Percentiles rank a stretch among this genome's conserved stretches.
phyloP scores from a whole-genome alignment of 2,797 vertebrate genomes.

The Channallabes apus region DNA sequence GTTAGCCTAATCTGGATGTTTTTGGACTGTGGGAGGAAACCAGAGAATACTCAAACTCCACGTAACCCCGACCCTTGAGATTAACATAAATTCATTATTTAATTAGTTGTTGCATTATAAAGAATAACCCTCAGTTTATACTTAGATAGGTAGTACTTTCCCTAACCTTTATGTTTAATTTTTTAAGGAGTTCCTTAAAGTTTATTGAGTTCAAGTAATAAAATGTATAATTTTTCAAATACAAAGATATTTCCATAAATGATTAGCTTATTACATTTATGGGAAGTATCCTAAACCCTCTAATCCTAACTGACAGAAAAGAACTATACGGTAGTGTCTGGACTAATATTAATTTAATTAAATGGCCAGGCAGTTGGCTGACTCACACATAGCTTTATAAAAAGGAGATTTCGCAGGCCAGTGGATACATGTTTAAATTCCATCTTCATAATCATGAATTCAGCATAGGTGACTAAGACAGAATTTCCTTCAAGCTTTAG shows the following conservation, averaged over 20 bases:
- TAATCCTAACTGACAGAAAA: conserved; percentile 19
- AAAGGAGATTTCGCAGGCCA: conserved; percentile 39
- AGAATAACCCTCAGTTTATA: no score
- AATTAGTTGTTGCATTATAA: not conserved
- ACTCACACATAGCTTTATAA: conserved; percentile 22
- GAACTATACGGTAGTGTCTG: conserved; percentile 4
- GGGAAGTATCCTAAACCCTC: not conserved
- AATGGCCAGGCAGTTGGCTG: conserved; percentile 30
- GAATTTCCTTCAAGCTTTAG: conserved; percentile 14
- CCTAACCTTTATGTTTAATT: not conserved
- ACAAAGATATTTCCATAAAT: not conserved
- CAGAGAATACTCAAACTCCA: no score
- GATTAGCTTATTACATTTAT: not conserved
- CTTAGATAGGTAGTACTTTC: not conserved
- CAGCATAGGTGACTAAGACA: not conserved
- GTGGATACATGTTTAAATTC: conserved; percentile 34
- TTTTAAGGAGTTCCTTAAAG: not conserved
- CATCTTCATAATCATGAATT: conserved; percentile 26
- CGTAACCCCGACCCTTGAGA: no score
- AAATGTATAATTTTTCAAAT: not conserved
- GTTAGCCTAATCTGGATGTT: no score
- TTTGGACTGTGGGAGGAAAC: no score
- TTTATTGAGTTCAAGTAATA: not conserved
- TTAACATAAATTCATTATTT: not conserved
- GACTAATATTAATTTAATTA: conserved; percentile 39